phyloP scores from a whole-genome alignment of 1,140 invertebrate genomes.

The Pectinophora gossypiella region DNA sequence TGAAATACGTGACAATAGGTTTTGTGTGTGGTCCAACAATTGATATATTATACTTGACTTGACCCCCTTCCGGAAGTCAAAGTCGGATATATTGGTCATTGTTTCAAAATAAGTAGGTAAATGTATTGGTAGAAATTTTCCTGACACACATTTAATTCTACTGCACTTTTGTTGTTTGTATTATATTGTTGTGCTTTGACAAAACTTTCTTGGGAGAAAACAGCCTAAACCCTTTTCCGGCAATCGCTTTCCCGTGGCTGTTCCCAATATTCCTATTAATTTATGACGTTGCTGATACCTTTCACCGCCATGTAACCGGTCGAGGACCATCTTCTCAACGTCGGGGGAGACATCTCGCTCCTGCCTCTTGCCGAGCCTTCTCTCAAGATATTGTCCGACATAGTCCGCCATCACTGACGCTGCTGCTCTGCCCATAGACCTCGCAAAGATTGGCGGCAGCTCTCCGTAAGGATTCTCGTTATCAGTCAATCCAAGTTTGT shows the following conservation, averaged over 20 bases:
- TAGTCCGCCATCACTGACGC: conserved; percentile 82
- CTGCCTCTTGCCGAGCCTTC: conserved; percentile 78
- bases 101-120: background rate
- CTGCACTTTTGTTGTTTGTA: no score
- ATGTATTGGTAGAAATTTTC: no score
- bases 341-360: conserved; percentile 48
- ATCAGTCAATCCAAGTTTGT: conserved; percentile 87
- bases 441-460: conserved; percentile 82
- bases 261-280: background rate
- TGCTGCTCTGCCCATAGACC: conserved; percentile 82
- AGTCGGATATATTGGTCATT: background rate
- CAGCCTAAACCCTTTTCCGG: no score
- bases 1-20: conserved; percentile 19
- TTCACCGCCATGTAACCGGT: conserved; percentile 83
- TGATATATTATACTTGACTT: background rate
- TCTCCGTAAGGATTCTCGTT: conserved; percentile 90
- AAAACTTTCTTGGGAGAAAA: no score
- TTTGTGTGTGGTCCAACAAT: conserved; percentile 9
- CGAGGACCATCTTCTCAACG: conserved; percentile 48
- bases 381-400: conserved; percentile 81
- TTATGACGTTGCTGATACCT: conserved; percentile 51
- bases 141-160: no score
- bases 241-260: background rate
- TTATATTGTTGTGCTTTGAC: no score
- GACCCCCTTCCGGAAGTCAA: background rate